Evolutionary conservation across 35 echinoderm and acorn worm species (phyloP), one percentile per base, ranked within the genome.

Genomic region (Hemicentrotus pulcherrimus): DNA sequence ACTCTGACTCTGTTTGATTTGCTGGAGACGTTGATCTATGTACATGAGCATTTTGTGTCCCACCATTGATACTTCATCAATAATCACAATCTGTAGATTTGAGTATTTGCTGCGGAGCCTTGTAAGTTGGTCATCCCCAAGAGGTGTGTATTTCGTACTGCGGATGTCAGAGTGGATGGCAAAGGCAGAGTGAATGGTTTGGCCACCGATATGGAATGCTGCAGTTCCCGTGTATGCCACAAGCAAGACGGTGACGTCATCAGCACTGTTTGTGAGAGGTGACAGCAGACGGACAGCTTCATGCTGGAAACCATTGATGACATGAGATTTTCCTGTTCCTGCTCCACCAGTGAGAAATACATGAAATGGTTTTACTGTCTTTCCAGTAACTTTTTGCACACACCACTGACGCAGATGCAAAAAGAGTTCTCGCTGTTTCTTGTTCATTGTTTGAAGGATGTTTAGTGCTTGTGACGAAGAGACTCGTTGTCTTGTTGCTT

Each of bases 51-150:
- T 92, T 9, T 92, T 92, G 0, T 92, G 48, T 45, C 91, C 95
- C 47, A 98, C 95, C 96, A 98, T 97, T 60, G 96, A 98, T 15
- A 96, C 94, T 92, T 98, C 97, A 97, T 98, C 89, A 91, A 98
- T 98, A 86, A 98, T 97, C n/a, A 98, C 45, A 24, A 98, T 60
- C 78, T 98, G 94, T 12, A 98, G 92, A 7, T 96, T 90, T 5
- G 33, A 32, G 32, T 94, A 65, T 89, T 94, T 91, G 30, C 86
- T 65, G 19, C 95, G 85, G 16, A 97, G 78, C 28, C 55, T 95
- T 47, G 94, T 98, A 1, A 96, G 41, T 90, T 94, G 95, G 2
- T 97, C 97, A 46, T 96, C 95, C 32, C 85, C 58, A 55, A 97
- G 91, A n/a, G 97, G 97, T 94, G 86, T 86, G 47, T 97, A 97